phyloP scores from a whole-genome alignment of 2,888 invertebrate genomes.

The Nomada lathburiana region DNA sequence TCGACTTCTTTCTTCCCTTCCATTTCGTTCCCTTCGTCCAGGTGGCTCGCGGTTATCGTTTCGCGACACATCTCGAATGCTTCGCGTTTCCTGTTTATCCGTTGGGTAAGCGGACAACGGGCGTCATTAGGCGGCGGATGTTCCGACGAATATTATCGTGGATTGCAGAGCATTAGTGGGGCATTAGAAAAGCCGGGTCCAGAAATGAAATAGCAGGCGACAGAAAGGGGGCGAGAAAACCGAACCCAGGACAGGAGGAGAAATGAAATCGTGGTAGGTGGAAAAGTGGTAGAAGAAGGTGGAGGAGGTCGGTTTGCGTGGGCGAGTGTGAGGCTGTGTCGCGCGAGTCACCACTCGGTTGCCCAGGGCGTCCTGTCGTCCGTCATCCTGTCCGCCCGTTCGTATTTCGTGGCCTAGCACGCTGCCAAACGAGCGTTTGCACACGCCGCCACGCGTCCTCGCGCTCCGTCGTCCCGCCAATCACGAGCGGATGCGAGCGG shows the following conservation, averaged over 20 bases:
- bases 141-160: too few relatives aligned
- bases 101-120: not conserved
- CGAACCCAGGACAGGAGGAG: not conserved
- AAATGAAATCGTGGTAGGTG: constrained; percentile 14
- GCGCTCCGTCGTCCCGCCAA: constrained; percentile 59
- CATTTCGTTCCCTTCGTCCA: not conserved
- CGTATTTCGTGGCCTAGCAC: constrained; percentile 75
- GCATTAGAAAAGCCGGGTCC: too few relatives aligned
- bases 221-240: not conserved
- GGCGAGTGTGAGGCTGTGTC: constrained; percentile 81
- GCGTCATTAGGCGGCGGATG: too few relatives aligned
- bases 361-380: constrained; percentile 81
- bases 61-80: not conserved
- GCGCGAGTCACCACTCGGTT: constrained; percentile 82
- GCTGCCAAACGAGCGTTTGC: constrained; percentile 49
- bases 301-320: constrained; percentile 70
- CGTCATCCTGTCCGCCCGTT: constrained; percentile 83
- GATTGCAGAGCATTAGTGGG: too few relatives aligned
- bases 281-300: constrained; percentile 28
- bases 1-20: constrained; percentile 3
- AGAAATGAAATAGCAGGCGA: not conserved
- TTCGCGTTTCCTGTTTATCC: not conserved
- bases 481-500: constrained; percentile 30
- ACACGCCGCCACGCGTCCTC: constrained; percentile 26
- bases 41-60: not conserved